Base-by-base conservation (phyloP, 2,888 invertebrate species). In the Zygaena filipendulae region DNA sequence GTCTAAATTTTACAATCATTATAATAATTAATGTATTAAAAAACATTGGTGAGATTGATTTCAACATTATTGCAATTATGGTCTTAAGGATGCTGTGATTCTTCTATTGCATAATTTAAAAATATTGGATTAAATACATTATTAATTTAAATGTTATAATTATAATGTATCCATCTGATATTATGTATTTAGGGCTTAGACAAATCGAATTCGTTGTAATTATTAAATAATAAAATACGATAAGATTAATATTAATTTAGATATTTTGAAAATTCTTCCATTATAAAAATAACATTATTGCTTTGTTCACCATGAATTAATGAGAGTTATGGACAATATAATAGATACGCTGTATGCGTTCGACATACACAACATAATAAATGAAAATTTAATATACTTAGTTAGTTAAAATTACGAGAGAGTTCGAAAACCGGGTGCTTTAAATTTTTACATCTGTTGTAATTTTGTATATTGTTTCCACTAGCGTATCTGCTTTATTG, bases 11-110 rank as follows among this genome's bases (percentile, higher is more conserved):
- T 79, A 77, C 69, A 77, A 71, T 67, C 67, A 69, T 66, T 64
- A 59, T 67, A n/a, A n/a, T 16, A 16, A 16, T 16, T 16, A 16
- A 68, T 50, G 66, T 58, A 56, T 67, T 64, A 45, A 71, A 67
- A 60, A 64, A 71, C 62, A 61, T 74, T 71, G 70, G 66, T 64
- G 68, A 71, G 60, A 69, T 72, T 74, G 56, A 68, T 75, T 77
- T 74, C 68, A 67, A 70, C 7, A 16, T 16, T 16, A 16, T 69
- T 66, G 66, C 71, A 70, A 63, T 68, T 71, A 77, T 67, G 71
- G 72, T 77, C 75, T 71, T 77, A 74, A 77, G 68, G 59, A 77
- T 74, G 77, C 77, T 77, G 77, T 77, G 77, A 77, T 79, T 77
- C 74, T 77, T 77, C 74, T 77, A 79, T 77, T 79, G 79, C 77